Conservation (phyloP, 2,797 vertebrate species). For the Sandelia bainsii region DNA sequence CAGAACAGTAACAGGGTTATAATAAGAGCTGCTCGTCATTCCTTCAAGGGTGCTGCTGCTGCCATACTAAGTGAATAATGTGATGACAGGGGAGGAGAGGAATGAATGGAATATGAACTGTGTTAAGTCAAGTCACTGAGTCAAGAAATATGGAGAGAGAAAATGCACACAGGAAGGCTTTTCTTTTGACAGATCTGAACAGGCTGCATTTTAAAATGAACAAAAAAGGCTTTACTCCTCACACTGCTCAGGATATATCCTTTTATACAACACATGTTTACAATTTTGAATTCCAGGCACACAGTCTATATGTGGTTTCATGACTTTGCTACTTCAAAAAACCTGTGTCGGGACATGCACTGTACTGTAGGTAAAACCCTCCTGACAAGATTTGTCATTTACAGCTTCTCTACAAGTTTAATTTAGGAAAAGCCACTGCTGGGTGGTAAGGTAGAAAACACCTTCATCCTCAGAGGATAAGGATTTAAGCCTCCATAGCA, state of each 20-base stretch:
- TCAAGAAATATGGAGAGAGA: neutral
- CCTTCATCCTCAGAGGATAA: constrained; percentile 3
- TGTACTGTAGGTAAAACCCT: neutral
- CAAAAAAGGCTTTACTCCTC: neutral
- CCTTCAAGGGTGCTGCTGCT: constrained; percentile 25
- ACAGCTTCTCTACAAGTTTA: neutral
- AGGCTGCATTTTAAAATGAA: neutral
- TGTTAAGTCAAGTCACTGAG: neutral
- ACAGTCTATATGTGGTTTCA: neutral
- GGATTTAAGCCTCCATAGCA: constrained; percentile 10
- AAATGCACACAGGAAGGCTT: neutral
- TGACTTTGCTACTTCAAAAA: constrained; percentile 4
- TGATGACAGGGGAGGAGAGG: constrained; percentile 21
- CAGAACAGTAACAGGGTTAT: constrained; percentile 24
- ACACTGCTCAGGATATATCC: neutral
- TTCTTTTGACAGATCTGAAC: neutral
- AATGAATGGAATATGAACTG: constrained; percentile 28
- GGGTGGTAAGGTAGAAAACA: neutral
- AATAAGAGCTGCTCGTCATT: constrained; percentile 24
- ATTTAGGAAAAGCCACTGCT: neutral
- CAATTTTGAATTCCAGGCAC: neutral
- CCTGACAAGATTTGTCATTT: constrained; percentile 5
- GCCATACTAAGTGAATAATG: neutral
- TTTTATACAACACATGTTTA: neutral
- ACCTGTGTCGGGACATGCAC: constrained; percentile 24